Evolutionary conservation across 2,888 invertebrate genomes (phyloP).

Genomic region (Pocota personata): DNA sequence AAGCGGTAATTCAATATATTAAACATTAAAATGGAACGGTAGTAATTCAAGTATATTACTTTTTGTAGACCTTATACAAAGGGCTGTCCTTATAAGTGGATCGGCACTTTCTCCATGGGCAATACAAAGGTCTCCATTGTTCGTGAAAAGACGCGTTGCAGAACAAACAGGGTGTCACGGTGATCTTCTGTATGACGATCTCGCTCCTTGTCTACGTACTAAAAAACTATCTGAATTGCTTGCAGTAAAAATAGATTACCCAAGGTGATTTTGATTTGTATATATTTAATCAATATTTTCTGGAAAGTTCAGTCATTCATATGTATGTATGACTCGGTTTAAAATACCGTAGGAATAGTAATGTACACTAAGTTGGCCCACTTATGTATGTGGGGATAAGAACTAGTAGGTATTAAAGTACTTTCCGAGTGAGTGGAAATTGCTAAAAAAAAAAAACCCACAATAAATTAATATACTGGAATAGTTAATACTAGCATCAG

Average conservation of each 20-base stretch:
- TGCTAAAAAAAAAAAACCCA: too few species aligned
- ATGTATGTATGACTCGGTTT: too few species aligned
- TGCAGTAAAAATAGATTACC: constrained; percentile 90
- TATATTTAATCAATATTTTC: too few species aligned
- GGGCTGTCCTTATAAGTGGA: constrained; percentile 94
- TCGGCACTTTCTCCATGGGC: constrained; percentile 97
- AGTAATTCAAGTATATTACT: too few species aligned
- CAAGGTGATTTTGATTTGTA: constrained; percentile 82
- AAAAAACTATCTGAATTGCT: constrained; percentile 90
- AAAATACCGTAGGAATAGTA: too few species aligned
- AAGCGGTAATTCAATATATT: constrained; percentile 86
- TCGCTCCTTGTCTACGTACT: constrained; percentile 92
- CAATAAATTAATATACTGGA: too few species aligned
- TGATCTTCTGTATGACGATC: constrained; percentile 91
- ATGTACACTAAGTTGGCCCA: too few species aligned
- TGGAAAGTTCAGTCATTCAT: too few species aligned
- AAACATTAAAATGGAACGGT: background rate
- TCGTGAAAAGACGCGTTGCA: constrained; percentile 91
- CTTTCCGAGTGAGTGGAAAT: too few species aligned
- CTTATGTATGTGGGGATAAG: too few species aligned
- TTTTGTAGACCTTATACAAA: constrained; percentile 93
- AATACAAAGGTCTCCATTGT: constrained; percentile 91
- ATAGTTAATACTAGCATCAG: too few species aligned
- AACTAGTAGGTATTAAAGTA: too few species aligned
- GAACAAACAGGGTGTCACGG: constrained; percentile 93